Percentiles rank a stretch among this genome's conserved stretches.
Conservation (phyloP, 1,140 invertebrate genomes). For the Matsumurasca onukii region DNA sequence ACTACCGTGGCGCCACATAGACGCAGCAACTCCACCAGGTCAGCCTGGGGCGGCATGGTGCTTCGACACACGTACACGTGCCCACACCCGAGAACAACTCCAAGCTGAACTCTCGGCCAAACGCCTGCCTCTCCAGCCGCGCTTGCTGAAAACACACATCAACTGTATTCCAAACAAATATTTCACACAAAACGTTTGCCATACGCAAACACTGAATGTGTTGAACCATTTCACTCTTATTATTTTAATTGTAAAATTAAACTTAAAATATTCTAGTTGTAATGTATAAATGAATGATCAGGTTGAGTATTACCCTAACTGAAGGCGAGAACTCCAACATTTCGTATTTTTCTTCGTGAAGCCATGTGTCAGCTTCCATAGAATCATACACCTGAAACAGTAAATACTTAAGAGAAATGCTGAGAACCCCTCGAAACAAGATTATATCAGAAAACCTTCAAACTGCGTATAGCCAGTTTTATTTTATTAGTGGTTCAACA, state of each 20-base stretch:
- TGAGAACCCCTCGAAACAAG: not conserved
- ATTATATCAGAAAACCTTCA: not conserved
- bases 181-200: not conserved
- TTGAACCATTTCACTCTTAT: not conserved
- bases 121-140: slow-evolving; percentile 52
- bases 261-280: too few species aligned
- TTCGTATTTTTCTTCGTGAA: slow-evolving; percentile 55
- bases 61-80: slow-evolving; percentile 49
- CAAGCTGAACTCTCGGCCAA: slow-evolving; percentile 50
- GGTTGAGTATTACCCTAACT: slow-evolving; percentile 48
- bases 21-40: slow-evolving; percentile 52
- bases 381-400: slow-evolving; percentile 49
- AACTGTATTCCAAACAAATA: not conserved
- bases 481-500: too few species aligned
- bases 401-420: slow-evolving; percentile 27
- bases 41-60: slow-evolving; percentile 46
- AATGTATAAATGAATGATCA: too few species aligned
- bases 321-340: slow-evolving; percentile 51
- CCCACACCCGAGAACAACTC: slow-evolving; percentile 53
- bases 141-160: slow-evolving; percentile 45
- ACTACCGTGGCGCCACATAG: slow-evolving; percentile 51
- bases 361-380: slow-evolving; percentile 51
- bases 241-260: not conserved
- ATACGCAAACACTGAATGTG: not conserved
- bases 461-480: too few species aligned